Evolutionary conservation across 2,113 vertebrate genomes (phyloP), one percentile per base, ranked within the genome.

Genomic region (Aspiorhynchus laticeps): DNA sequence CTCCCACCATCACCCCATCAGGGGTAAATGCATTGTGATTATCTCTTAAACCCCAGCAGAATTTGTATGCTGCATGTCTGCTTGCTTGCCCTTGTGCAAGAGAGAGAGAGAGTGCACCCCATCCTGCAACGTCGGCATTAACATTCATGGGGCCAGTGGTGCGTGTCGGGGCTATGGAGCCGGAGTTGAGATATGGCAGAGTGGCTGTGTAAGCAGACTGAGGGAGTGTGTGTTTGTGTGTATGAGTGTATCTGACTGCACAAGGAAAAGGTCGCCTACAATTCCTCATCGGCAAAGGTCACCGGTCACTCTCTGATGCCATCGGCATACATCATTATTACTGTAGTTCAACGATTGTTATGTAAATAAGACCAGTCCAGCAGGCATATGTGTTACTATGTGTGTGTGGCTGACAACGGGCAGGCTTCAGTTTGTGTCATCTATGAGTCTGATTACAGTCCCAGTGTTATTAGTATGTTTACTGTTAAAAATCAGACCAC

Each of bases 131-230:
- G 5, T 28, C 28, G 46, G 88, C 91, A 95, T 95, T 95, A 95
- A 94, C 93, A 95, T 95, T 95, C 94, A 95, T 95, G 91, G 93
- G 93, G 91, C 89, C 92, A 93, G 88, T 93, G 93, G 90, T 93
- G 93, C 93, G 91, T 94, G 92, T 92, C 92, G 77, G 90, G 76
- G 85, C 89, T 90, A 86, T 91, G 83, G 83, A 93, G 90, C 92
- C 90, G 88, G 80, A 83, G 87, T 89, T 82, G 87, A 92, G 85
- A 93, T 89, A 90, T 86, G 63, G 90, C 83, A 46, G 73, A 76
- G 41, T 41, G 73, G 31, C 11, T 79, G 31, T 24, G 76, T 31
- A 61, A 61, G 36, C 69, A 41, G 69, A 10, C 69, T 6, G 1
- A 76, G 73, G 41, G 73, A 76, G 43, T n/a, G 24, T n/a, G 73